phyloP scores from a whole-genome alignment of 2,797 vertebrate genomes.

The Nasua narica region DNA sequence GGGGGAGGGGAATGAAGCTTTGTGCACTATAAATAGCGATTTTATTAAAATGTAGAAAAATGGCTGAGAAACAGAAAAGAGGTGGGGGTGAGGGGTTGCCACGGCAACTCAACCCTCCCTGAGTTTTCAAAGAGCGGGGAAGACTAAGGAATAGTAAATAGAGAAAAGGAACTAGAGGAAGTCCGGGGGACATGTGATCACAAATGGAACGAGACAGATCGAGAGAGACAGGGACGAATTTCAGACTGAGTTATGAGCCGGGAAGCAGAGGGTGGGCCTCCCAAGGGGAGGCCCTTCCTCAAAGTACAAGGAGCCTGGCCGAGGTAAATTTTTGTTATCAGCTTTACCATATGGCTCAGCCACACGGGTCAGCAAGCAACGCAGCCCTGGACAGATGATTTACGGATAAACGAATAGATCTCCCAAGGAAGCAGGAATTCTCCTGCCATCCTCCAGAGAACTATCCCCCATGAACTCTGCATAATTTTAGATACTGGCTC shows the following conservation, averaged over 20 bases:
- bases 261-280: not conserved
- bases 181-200: not conserved
- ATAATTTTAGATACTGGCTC: not conserved
- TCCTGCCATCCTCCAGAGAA: not conserved
- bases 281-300: not conserved
- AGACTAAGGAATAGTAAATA: conserved; percentile 81
- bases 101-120: conserved; percentile 78
- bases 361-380: not conserved
- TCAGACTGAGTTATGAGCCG: not conserved
- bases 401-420: not conserved
- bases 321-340: not conserved
- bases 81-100: conserved; percentile 78
- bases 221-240: not conserved
- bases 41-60: conserved; percentile 81
- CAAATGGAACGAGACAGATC: not conserved
- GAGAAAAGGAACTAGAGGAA: conserved; percentile 36
- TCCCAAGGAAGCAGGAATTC: not conserved
- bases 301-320: not conserved
- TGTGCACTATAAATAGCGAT: conserved; percentile 80
- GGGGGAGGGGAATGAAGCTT: conserved; percentile 67
- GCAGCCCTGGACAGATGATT: not conserved
- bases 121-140: conserved; percentile 70
- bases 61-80: conserved; percentile 72
- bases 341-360: not conserved
- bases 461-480: not conserved